phyloP scores from a whole-genome alignment of 2,797 vertebrate genomes.

The Bradypus variegatus region DNA sequence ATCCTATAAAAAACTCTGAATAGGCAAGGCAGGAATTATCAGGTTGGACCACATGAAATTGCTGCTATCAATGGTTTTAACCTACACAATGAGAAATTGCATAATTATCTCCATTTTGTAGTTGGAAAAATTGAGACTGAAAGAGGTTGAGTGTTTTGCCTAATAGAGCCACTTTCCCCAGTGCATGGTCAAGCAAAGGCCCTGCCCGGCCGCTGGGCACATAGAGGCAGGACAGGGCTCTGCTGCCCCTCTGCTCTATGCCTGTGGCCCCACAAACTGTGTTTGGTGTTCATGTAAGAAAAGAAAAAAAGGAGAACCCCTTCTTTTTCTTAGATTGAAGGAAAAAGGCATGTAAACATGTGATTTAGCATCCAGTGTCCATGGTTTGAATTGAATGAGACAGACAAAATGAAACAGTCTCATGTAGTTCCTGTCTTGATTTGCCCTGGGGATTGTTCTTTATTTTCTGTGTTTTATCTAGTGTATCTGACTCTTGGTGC shows the following conservation, averaged over 20 bases:
- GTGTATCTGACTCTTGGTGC: neutral
- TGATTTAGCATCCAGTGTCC: neutral
- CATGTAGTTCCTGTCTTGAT: neutral
- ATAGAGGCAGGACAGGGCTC: neutral
- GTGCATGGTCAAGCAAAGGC: neutral
- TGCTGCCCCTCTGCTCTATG: neutral
- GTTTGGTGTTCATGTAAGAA: neutral
- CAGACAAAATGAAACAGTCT: neutral
- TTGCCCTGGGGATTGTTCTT: neutral
- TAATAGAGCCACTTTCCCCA: neutral
- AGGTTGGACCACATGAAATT: neutral
- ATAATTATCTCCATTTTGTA: slow-evolving; percentile 7
- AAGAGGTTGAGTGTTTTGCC: neutral
- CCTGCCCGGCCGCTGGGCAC: rapidly evolving
- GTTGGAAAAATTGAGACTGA: neutral
- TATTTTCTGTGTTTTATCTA: neutral
- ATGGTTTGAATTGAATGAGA: neutral
- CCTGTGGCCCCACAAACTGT: neutral
- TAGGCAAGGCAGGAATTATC: neutral
- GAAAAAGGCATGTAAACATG: neutral
- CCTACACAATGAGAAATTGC: neutral
- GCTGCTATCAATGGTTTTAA: neutral
- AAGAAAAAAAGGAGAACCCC: neutral
- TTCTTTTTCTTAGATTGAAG: neutral
- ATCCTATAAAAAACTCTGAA: neutral